Base-by-base conservation (phyloP, 2,797 vertebrate species). In the Peromyscus attwateri region DNA sequence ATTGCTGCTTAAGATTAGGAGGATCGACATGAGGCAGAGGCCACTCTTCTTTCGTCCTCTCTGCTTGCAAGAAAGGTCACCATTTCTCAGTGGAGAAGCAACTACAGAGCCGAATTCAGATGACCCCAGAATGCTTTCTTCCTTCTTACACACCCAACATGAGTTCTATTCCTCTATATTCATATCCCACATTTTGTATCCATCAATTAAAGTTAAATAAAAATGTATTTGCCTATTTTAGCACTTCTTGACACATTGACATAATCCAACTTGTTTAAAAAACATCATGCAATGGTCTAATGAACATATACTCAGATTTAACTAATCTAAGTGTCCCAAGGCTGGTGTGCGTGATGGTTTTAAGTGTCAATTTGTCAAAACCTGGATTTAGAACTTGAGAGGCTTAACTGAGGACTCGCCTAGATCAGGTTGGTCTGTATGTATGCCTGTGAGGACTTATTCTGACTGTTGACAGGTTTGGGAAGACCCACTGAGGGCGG, bases 201-300 rank as follows among this genome's bases (percentile, higher is more conserved):
- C 5, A 62, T 79, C 37, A 19, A 8, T 92, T 79, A 40, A 85
- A 84, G 60, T 71, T 60, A 75, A 91, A 60, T 82, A 66, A 71
- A 52, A 60, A 1, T n/a, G 43, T 46, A 62, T 85, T 94, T 71
- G 27, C 27, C 89, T 83, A 80, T 81, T 9, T 89, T 29, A 64
- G 46, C 10, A 73, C 37, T 94, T 92, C 27, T 93, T 82, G 85
- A 87, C 34, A 89, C 10, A 64, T 79, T 70, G 84, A 49, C 93
- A 91, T 91, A 66, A 82, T 8, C 81, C 75, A 68, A 73, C 23
- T 57, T 90, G 25, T 19, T 76, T 57, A 5, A 17, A 92, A 92
- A 95, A 92, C 57, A 8, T 7, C 31, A 92, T 49, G 29, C 4
- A 37, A 85, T 62, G 7, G 3, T 82, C 14, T 57, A 37, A 62